Base-by-base conservation (phyloP, 2,888 invertebrate genomes). In the Rotaria sp. region DNA sequence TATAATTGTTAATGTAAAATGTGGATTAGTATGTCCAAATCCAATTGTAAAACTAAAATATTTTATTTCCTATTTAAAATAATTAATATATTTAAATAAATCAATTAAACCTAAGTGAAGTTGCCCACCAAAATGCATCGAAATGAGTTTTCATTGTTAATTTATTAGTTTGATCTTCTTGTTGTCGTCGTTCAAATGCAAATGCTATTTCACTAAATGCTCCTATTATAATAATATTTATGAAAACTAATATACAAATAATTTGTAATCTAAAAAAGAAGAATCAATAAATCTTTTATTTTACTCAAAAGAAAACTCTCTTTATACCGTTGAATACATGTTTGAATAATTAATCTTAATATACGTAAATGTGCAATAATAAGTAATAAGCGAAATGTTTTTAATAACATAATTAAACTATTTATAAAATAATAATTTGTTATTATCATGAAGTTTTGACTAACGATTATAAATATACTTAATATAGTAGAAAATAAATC, bases 41-140 rank as follows among this genome's bases (percentile, higher is more conserved):
- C 80, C 80, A 45, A 80, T 45, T 26, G 80, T 45, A 80, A 45
- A 80, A 80, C 80, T 45, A 45, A 45, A 15, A 80, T 45, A n/a
- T 10, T 7, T 35, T 10, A 8, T 8, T 26, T 35, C 3, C 2
- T 5, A 30, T 4, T 13, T 67, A 1, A 67, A 35, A 13, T 67
- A 2, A 15, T 1, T 3, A 10, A 59, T 30, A n/a, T 15, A 13
- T 48, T 1, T 48, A 13, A 11, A 48, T 13, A 48, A 48, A 8
- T 26, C 8, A 55, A 26, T 13, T 21, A 35, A 35, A 67, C 67
- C 67, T 67, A 1, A 67, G 67, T 35, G 67, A 67, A 11, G 80
- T 80, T 45, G 45, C 80, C 80, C 80, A 80, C 80, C 80, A 80
- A 24, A 80, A 80, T 2, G 80, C 80, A n/a, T 80, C 80, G 13